These are phyloP conservation scores for Monoplex corrugatus DNA, from an alignment of 2,888 invertebrate genomes.

Conservation along the genomic window DNA sequence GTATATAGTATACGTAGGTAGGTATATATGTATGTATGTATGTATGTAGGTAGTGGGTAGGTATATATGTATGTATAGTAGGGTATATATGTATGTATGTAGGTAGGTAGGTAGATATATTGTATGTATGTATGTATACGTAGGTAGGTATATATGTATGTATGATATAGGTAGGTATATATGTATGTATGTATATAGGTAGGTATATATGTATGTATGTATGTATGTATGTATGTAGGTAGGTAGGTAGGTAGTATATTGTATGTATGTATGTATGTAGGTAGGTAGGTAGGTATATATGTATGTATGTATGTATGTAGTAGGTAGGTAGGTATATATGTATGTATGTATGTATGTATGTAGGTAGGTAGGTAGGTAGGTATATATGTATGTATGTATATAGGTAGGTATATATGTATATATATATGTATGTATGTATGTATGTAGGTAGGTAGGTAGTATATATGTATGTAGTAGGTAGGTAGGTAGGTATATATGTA, in stretches of 20 bases:
- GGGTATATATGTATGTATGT: not conserved
- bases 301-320: not conserved
- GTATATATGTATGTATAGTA: not conserved
- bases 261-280: not conserved
- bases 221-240: not conserved
- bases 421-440: no score
- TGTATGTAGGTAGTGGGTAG: no score
- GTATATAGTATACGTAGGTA: not conserved
- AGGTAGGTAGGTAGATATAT: not conserved
- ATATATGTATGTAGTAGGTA: no score
- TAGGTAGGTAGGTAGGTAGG: no score
- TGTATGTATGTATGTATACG: not conserved
- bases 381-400: no score
- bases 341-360: no score
- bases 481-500: no score
- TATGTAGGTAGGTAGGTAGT: no score
- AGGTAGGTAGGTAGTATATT: not conserved
- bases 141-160: not conserved
- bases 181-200: not conserved
- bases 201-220: not conserved
- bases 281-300: not conserved
- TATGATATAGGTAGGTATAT: not conserved
- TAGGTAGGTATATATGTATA: no score
- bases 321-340: no score
- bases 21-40: not conserved